Conservation (phyloP, 2,113 vertebrate species). For the Centropus bengalensis region DNA sequence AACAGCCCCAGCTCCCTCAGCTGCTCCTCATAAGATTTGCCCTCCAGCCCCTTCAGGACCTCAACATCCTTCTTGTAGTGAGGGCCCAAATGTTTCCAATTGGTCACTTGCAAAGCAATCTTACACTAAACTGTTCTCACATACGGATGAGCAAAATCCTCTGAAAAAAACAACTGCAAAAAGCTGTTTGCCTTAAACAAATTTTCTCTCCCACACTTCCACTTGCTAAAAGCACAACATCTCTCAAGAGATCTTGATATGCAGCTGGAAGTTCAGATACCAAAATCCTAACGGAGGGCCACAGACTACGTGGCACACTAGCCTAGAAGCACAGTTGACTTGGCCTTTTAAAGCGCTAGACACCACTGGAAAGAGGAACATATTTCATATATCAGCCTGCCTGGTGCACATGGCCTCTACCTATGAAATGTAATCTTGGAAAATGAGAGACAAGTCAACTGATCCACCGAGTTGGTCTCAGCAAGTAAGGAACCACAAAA, state of each 20-base stretch:
- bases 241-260: neutral
- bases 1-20: too few relatives aligned
- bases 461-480: neutral
- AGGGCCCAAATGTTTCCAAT: neutral
- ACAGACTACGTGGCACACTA: neutral
- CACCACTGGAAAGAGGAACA: slow-evolving; percentile 34
- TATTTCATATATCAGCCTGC: neutral
- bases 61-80: too few relatives aligned
- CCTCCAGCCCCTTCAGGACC: too few relatives aligned
- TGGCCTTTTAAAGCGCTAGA: slow-evolving; percentile 45
- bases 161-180: neutral
- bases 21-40: too few relatives aligned
- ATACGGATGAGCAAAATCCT: neutral
- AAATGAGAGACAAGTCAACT: neutral
- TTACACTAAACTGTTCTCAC: neutral
- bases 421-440: neutral
- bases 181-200: neutral
- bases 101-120: neutral
- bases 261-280: neutral
- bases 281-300: neutral
- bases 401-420: neutral
- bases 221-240: neutral
- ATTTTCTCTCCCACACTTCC: neutral
- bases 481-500: neutral
- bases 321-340: slow-evolving; percentile 38